Conservation (phyloP, 2,113 vertebrate genomes). For the Columbina picui region DNA sequence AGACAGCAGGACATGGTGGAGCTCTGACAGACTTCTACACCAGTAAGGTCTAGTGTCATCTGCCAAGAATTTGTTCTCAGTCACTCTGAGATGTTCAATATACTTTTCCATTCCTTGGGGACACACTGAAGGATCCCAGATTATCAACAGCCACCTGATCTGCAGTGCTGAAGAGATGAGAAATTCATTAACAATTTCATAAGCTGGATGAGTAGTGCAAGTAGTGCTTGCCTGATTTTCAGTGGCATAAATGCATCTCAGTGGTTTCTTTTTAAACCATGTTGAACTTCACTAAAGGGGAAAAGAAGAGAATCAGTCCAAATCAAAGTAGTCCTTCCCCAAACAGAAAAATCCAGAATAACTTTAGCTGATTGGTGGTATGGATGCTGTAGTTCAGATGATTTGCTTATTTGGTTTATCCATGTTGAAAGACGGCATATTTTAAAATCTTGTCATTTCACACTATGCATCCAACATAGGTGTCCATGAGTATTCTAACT, state of each 20-base stretch:
- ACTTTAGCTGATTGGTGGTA: background rate
- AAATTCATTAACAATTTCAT: background rate
- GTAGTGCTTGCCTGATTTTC: background rate
- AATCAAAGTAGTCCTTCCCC: background rate
- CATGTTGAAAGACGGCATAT: background rate
- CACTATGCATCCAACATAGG: rapidly evolving
- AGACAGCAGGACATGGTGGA: background rate
- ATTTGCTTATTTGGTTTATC: background rate
- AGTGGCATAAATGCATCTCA: background rate
- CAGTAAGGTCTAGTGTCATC: background rate
- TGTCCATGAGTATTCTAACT: background rate
- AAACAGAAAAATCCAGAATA: background rate
- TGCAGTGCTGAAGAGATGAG: background rate
- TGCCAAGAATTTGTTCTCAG: background rate
- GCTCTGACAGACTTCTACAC: background rate
- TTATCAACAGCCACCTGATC: background rate
- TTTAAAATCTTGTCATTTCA: background rate
- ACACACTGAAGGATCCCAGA: background rate
- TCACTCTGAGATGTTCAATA: background rate
- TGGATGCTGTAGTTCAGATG: background rate
- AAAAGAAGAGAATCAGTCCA: background rate
- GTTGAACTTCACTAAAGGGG: background rate
- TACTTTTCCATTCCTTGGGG: background rate
- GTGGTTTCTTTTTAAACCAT: background rate
- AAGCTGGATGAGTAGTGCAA: background rate